phyloP scores from a whole-genome alignment of 2,888 invertebrate species.

The Cantharis flavilabris region DNA sequence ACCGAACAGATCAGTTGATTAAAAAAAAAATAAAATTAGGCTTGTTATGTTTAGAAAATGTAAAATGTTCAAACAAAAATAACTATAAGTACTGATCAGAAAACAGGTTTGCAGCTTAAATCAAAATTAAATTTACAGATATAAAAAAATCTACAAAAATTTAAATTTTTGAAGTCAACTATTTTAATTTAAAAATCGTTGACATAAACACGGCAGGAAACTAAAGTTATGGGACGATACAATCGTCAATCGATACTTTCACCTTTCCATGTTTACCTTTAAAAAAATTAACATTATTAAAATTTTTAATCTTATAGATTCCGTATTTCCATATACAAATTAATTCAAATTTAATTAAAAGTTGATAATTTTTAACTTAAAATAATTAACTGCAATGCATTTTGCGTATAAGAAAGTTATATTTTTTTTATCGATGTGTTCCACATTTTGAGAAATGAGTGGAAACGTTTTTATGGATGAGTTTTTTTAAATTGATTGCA shows the following conservation, averaged over 20 bases:
- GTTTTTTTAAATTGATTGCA: constrained; percentile 2
- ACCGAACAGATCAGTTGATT: no score
- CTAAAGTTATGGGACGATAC: neutral
- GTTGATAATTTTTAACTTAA: neutral
- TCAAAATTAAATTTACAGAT: neutral
- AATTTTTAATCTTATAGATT: neutral
- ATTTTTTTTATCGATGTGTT: neutral
- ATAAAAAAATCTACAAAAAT: neutral
- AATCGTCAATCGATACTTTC: neutral
- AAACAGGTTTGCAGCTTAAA: neutral
- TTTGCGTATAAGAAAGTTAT: neutral
- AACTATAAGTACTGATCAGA: neutral
- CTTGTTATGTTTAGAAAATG: neutral
- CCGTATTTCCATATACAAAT: neutral
- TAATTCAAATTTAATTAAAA: neutral
- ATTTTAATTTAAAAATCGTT: neutral
- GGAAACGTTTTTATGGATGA: neutral
- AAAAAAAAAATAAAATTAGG: no score
- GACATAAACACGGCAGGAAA: neutral
- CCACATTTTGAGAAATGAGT: neutral
- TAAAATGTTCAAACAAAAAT: neutral
- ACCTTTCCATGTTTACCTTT: neutral
- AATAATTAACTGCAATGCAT: neutral
- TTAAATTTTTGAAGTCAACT: neutral
- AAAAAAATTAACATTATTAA: neutral